Evolutionary conservation across 2,888 invertebrate genomes (phyloP).

Genomic region (Imbricaverruca yamaguchii): DNA sequence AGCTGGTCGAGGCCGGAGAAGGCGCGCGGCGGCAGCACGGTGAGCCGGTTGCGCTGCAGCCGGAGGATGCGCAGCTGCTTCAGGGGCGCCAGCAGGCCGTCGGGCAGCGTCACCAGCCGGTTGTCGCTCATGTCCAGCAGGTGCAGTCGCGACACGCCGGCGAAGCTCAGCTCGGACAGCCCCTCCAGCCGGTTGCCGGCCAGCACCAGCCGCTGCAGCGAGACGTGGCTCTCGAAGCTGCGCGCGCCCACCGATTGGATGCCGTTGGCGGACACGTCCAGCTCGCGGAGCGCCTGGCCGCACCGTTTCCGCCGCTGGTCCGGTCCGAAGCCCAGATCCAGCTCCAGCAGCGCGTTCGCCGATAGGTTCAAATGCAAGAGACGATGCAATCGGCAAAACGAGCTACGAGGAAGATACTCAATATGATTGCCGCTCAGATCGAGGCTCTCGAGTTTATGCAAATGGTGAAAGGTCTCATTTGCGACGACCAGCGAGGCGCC

Average conservation of each 20-base stretch:
- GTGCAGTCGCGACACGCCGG: slow-evolving; percentile 65
- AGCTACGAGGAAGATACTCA: background rate
- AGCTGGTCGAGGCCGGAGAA: slow-evolving; percentile 13
- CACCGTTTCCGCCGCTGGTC: background rate
- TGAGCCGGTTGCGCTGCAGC: background rate
- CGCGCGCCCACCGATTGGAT: background rate
- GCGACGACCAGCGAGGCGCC: background rate
- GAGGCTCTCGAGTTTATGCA: background rate
- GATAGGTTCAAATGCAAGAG: slow-evolving; percentile 1
- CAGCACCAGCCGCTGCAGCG: slow-evolving; percentile 41
- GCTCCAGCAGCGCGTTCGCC: background rate
- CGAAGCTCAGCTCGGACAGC: slow-evolving; percentile 73
- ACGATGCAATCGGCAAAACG: background rate
- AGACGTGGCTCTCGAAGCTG: background rate
- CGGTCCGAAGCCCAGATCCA: background rate
- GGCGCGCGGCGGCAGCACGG: background rate
- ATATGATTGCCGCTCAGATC: slow-evolving; percentile 10
- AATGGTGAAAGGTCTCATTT: background rate
- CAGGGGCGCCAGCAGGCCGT: slow-evolving; percentile 58
- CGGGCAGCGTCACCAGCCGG: slow-evolving; percentile 67
- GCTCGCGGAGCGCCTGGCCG: background rate
- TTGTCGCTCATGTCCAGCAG: slow-evolving; percentile 83
- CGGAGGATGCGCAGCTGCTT: slow-evolving; percentile 52
- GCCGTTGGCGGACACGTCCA: background rate
- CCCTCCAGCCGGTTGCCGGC: slow-evolving; percentile 71